These are phyloP conservation scores for Leuciscus idus DNA, from an alignment of 2,113 vertebrate species.

Conservation along the genomic window DNA sequence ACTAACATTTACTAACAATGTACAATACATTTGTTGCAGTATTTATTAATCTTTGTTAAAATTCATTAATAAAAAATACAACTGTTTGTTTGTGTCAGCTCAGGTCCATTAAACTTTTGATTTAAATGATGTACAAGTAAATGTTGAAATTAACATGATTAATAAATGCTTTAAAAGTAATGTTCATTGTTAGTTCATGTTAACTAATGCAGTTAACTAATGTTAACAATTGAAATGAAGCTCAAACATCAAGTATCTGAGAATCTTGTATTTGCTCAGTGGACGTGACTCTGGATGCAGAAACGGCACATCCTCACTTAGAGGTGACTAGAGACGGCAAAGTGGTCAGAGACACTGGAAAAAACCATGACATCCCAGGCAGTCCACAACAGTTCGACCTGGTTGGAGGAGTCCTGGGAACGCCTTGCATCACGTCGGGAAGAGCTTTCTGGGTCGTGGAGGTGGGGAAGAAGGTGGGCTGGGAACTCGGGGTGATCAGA, in stretches of 20 bases:
- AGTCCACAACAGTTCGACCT: slow-evolving; percentile 61
- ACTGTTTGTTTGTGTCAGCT: too few relatives aligned
- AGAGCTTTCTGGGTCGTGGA: slow-evolving; percentile 74
- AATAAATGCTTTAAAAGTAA: too few relatives aligned
- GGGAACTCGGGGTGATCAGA: slow-evolving; percentile 70
- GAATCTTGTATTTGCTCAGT: slow-evolving; percentile 54
- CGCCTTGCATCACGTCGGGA: slow-evolving; percentile 50
- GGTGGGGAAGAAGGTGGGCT: slow-evolving; percentile 65
- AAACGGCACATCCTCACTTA: slow-evolving; percentile 28
- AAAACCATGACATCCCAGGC: background rate
- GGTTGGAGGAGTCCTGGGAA: slow-evolving; percentile 64
- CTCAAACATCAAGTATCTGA: background rate
- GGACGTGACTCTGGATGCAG: slow-evolving; percentile 66
- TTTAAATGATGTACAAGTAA: too few relatives aligned
- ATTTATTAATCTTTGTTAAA: too few relatives aligned
- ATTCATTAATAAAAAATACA: too few relatives aligned
- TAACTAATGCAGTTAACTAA: too few relatives aligned
- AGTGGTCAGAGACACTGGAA: background rate
- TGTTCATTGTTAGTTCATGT: too few relatives aligned
- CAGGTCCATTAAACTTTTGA: too few relatives aligned
- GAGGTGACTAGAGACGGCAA: slow-evolving; percentile 18
- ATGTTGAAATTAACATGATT: too few relatives aligned
- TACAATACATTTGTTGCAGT: too few relatives aligned
- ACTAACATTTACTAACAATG: too few relatives aligned
- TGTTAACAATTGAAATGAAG: background rate